phyloP scores from a whole-genome alignment of 1,140 invertebrate genomes.

The Neotoxoptera formosana region DNA sequence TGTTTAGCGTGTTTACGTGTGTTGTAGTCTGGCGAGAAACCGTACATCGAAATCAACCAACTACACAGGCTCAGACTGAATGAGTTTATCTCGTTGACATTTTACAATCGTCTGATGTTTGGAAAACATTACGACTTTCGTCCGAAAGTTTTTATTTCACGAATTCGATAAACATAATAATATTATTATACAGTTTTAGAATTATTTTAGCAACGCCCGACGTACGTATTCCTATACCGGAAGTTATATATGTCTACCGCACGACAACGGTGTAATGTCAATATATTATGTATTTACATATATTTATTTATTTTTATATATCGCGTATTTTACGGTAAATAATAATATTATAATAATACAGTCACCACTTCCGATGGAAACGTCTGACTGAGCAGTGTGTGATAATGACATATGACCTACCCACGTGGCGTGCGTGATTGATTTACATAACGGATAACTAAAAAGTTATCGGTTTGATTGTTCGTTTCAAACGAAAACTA shows the following conservation, averaged over 20 bases:
- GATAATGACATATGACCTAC: background rate
- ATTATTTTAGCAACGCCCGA: background rate
- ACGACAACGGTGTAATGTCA: background rate
- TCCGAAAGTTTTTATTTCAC: background rate
- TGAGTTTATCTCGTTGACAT: background rate
- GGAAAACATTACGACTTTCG: background rate
- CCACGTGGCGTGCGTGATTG: background rate
- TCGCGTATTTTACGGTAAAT: background rate
- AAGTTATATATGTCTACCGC: background rate
- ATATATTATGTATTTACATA: background rate
- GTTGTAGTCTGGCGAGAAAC: background rate
- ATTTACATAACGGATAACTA: background rate
- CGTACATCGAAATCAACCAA: background rate
- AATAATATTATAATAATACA: background rate
- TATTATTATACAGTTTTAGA: background rate
- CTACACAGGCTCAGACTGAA: background rate
- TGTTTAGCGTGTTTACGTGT: too few relatives aligned
- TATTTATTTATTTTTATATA: background rate
- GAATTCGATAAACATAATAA: background rate
- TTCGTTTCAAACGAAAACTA: background rate
- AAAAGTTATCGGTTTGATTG: background rate
- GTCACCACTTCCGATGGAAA: background rate
- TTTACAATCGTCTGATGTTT: background rate
- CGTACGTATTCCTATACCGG: background rate
- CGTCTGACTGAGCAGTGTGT: background rate